Percentiles rank a stretch among this genome's conserved stretches.
These are phyloP conservation scores for Sterrhoptilus dennistouni DNA, from an alignment of 2,113 vertebrate genomes.

Conservation along the genomic window DNA sequence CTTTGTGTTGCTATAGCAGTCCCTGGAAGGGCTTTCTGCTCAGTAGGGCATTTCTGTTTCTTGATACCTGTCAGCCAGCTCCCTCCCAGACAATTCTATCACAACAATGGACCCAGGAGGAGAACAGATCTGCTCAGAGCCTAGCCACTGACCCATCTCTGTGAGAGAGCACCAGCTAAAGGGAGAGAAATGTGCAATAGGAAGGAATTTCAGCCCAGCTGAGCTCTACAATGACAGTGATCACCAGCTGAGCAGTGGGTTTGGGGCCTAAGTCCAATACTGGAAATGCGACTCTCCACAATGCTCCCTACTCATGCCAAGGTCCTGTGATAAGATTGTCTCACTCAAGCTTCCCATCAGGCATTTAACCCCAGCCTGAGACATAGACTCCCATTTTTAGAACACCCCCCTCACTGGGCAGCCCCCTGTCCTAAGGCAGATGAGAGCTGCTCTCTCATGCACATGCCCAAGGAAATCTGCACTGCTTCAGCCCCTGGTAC, in stretches of 20 bases:
- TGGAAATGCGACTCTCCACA: background rate
- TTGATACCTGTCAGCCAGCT: background rate
- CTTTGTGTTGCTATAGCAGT: background rate
- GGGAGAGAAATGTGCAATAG: background rate
- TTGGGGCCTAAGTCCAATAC: background rate
- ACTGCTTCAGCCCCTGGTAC: background rate
- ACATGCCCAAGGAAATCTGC: background rate
- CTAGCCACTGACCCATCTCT: background rate
- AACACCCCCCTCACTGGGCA: background rate
- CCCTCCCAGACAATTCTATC: background rate
- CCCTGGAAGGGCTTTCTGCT: background rate
- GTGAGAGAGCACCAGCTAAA: background rate
- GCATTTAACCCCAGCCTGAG: background rate
- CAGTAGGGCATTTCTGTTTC: background rate
- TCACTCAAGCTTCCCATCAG: background rate
- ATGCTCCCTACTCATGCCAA: background rate
- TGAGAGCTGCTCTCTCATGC: background rate
- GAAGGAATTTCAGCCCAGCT: background rate
- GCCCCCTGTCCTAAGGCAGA: background rate
- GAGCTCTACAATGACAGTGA: background rate
- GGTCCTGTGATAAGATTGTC: background rate
- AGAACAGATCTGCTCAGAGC: background rate
- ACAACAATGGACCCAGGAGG: background rate
- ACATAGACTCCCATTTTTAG: background rate
- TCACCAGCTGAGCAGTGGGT: background rate